phyloP scores from a whole-genome alignment of 2,888 invertebrate genomes.

The Coelopa pilipes region DNA sequence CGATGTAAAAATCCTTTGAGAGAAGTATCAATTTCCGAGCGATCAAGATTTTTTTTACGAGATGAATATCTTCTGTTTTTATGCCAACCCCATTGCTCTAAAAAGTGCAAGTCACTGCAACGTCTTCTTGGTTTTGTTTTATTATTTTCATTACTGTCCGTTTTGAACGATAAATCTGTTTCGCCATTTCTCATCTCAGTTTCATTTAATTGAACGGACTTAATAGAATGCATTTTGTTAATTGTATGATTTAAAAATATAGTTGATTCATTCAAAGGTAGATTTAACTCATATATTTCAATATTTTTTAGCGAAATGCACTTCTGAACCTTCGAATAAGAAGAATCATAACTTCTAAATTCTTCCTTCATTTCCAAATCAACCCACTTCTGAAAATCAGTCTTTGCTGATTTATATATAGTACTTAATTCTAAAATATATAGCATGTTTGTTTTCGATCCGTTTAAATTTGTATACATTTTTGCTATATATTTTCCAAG shows the following conservation, averaged over 20 bases:
- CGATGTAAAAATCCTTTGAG: conserved; percentile 56
- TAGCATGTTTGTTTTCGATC: conserved; percentile 58
- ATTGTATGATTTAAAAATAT: too few relatives aligned
- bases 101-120: conserved; percentile 77
- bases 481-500: conserved; percentile 75
- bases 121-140: conserved; percentile 71
- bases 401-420: conserved; percentile 43
- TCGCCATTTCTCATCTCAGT: conserved; percentile 46
- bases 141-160: conserved; percentile 52
- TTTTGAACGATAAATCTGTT: conserved; percentile 51
- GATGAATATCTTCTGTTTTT: conserved; percentile 58
- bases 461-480: conserved; percentile 74
- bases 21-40: conserved; percentile 54
- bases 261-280: too few relatives aligned
- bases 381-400: conserved; percentile 43
- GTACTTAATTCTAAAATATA: conserved; percentile 67
- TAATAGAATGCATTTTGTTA: background rate
- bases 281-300: too few relatives aligned
- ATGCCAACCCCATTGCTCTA: conserved; percentile 85
- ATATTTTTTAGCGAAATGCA: too few relatives aligned
- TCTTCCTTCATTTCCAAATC: conserved; percentile 45
- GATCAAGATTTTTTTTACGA: conserved; percentile 56
- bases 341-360: too few relatives aligned
- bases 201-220: background rate
- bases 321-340: too few relatives aligned